Percentiles rank a stretch among this genome's conserved stretches.
phyloP scores from a whole-genome alignment of 2,797 vertebrate genomes.

The Argya squamiceps region DNA sequence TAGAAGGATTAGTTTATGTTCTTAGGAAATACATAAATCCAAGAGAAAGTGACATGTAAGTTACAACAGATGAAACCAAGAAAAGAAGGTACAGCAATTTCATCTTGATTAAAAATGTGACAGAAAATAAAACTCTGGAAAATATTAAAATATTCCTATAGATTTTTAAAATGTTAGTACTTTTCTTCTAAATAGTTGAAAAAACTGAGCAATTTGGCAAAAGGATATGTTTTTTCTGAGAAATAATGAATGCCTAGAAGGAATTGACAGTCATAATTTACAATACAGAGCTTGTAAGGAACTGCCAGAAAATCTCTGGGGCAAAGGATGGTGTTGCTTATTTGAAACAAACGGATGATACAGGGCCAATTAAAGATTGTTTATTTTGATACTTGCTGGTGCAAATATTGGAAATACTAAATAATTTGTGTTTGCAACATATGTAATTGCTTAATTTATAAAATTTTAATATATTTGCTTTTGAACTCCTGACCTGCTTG shows the following conservation, averaged over 20 bases:
- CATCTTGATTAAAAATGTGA: not conserved
- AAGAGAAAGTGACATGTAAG: not conserved
- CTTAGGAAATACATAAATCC: not conserved
- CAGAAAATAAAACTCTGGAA: not conserved
- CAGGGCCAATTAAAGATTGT: not conserved
- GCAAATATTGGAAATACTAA: not conserved
- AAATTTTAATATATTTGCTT: not conserved
- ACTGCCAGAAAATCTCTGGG: slow-evolving; percentile 29
- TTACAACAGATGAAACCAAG: not conserved
- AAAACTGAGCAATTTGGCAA: not conserved
- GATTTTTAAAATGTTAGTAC: not conserved
- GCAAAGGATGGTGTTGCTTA: not conserved
- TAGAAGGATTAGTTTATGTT: not conserved
- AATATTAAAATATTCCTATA: not conserved
- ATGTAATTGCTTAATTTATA: not conserved
- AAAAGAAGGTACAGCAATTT: not conserved
- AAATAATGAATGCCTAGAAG: slow-evolving; percentile 35
- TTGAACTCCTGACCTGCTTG: slow-evolving; percentile 19
- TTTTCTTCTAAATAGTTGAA: not conserved
- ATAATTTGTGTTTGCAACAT: not conserved
- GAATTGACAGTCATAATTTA: slow-evolving; percentile 1
- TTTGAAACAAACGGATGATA: not conserved
- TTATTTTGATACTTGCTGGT: not conserved
- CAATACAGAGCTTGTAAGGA: not conserved
- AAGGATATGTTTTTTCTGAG: not conserved